Conservation (phyloP, 2,888 invertebrate species). For the Matsumyia berberina region DNA sequence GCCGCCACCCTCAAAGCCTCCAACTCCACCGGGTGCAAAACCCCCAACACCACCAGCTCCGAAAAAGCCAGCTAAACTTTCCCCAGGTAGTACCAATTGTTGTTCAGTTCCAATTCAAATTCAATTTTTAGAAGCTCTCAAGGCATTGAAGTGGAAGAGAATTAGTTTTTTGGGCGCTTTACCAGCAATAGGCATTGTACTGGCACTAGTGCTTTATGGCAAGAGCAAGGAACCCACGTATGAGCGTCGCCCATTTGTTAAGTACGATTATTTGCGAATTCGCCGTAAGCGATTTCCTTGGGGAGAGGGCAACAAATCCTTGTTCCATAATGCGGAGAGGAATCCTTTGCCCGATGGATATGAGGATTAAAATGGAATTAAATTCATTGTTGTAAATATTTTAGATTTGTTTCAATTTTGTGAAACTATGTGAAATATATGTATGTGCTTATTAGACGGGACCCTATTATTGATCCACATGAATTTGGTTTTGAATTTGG, state of each 20-base stretch:
- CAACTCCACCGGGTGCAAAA: background rate
- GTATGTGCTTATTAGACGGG: too few species aligned
- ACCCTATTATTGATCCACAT: too few species aligned
- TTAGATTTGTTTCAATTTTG: background rate
- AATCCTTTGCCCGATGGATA: constrained; percentile 79
- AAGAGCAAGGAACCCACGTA: constrained; percentile 8
- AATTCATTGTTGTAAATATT: background rate
- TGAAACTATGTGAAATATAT: background rate
- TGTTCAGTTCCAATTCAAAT: too few species aligned
- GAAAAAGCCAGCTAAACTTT: too few species aligned
- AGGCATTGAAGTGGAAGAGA: constrained; percentile 42
- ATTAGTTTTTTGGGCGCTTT: constrained; percentile 36
- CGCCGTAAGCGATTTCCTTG: constrained; percentile 77
- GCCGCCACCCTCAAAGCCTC: background rate
- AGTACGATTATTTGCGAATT: constrained; percentile 75
- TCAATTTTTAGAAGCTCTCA: background rate
- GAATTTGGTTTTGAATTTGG: too few species aligned
- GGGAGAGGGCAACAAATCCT: constrained; percentile 71
- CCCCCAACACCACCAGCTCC: background rate
- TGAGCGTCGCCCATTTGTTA: constrained; percentile 75
- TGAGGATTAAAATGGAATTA: constrained; percentile 72
- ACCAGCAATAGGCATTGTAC: constrained; percentile 17
- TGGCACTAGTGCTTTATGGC: background rate
- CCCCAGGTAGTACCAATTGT: too few species aligned
- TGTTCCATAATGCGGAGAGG: constrained; percentile 76